These are phyloP conservation scores for Vicugna pacos DNA, from an alignment of 2,113 vertebrate genomes.

Conservation along the genomic window DNA sequence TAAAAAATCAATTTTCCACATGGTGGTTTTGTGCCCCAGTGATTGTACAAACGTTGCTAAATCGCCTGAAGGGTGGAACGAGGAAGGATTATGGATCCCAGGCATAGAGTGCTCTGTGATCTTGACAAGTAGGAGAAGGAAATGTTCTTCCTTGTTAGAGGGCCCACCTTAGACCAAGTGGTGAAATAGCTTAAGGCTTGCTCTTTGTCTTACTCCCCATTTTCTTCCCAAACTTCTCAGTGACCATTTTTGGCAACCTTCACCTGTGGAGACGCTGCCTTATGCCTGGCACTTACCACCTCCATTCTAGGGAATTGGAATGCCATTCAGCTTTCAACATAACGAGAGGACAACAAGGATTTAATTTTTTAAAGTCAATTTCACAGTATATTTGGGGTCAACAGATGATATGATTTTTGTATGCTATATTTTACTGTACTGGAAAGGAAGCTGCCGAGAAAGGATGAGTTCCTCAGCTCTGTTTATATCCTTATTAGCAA, in stretches of 20 bases:
- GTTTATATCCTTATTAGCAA: background rate
- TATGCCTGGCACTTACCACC: background rate
- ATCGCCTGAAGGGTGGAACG: background rate
- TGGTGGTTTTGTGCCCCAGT: background rate
- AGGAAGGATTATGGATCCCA: background rate
- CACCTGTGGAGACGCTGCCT: background rate
- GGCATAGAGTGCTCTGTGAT: background rate
- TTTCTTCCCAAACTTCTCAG: background rate
- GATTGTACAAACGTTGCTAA: background rate
- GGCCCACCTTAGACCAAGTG: background rate
- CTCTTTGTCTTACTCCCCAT: background rate
- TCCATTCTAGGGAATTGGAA: background rate
- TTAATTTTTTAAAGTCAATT: conserved; percentile 36
- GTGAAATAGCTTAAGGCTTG: background rate
- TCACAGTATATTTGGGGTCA: background rate
- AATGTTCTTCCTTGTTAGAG: background rate
- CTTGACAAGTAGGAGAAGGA: background rate
- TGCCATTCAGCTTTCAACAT: background rate
- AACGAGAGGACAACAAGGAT: background rate
- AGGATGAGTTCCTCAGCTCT: background rate
- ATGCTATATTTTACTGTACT: background rate
- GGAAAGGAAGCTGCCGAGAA: background rate
- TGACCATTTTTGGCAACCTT: background rate
- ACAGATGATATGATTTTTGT: background rate
- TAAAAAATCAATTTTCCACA: background rate